A percentile compares a stretch with the other conserved stretches of the same genome.
Conservation (phyloP, 1,140 invertebrate genomes). For the Tetraneura akinire region DNA sequence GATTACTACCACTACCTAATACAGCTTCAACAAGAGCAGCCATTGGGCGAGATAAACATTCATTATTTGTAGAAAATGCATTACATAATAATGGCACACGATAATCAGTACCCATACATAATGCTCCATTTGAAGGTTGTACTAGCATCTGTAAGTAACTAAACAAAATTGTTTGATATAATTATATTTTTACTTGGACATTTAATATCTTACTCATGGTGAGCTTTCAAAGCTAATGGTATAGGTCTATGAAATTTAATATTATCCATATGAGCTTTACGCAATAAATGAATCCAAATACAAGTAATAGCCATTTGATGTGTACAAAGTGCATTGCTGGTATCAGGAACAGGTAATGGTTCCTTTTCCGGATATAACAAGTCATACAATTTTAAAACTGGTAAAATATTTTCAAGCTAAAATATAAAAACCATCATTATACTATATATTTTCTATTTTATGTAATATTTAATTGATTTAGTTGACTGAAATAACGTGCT, state of each 20-base stretch:
- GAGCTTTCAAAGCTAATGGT: slow-evolving; percentile 62
- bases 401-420: slow-evolving; percentile 82
- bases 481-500: no score
- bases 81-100: slow-evolving; percentile 90
- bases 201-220: slow-evolving; percentile 70
- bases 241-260: slow-evolving; percentile 61
- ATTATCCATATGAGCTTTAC: slow-evolving; percentile 85
- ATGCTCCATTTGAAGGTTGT: slow-evolving; percentile 66
- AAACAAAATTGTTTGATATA: background rate
- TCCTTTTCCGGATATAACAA: slow-evolving; percentile 90
- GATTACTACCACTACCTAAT: slow-evolving; percentile 63
- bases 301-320: slow-evolving; percentile 91
- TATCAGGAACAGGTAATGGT: slow-evolving; percentile 85
- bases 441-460: no score
- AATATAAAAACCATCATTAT: slow-evolving; percentile 55
- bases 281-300: slow-evolving; percentile 94
- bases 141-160: slow-evolving; percentile 79
- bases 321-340: slow-evolving; percentile 80
- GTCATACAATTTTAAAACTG: slow-evolving; percentile 89
- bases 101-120: slow-evolving; percentile 79
- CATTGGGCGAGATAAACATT: slow-evolving; percentile 84
- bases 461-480: no score
- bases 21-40: slow-evolving; percentile 85
- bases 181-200: background rate
- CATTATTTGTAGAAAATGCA: slow-evolving; percentile 88